Evolutionary conservation across 2,888 invertebrate species (phyloP), one percentile per base, ranked within the genome.

Genomic region (Adela reaumurella): DNA sequence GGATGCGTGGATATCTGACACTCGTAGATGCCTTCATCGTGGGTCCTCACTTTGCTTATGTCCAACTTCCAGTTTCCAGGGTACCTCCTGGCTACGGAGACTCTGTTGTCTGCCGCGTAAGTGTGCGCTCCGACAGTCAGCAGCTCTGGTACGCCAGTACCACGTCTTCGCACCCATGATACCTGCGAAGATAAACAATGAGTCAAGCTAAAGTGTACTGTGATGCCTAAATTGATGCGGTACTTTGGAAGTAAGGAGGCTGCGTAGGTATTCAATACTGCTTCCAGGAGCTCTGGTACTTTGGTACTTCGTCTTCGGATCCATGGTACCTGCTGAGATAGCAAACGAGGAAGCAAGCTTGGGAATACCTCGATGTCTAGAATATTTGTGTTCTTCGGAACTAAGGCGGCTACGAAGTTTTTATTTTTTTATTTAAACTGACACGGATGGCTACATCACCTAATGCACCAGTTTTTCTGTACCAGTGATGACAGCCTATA

Each of bases 1-100:
- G 88, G 88, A 63, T 88, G 86, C 1, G 87, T 87, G 19, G 87
- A 87, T 59, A 88, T 84, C 77, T 88, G 87, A 61, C 87, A 88
- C 64, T 87, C 85, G 66, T 88, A 88, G 29, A 85, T 68, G 8
- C 87, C 88, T 46, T 84, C 85, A 59, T 88, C 88, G 49, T 83
- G 83, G 45, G 83, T 83, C 55, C 83, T 85, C 43, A 87, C 86
- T 51, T 84, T 82, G 64, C 83, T 82, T 60, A 88, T 84, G 55
- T 83, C 81, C 14, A 85, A 72, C 50, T 74, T 77, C 84, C 84
- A 85, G 63, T 84, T 85, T 17, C 84, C 83, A 52, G 84, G 81
- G 62, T 84, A 84, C 43, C 84, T 66, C 53, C 79, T 81, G 49
- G 83, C 85, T 18, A 87, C 85, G 43, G 85, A 79, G 59, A 86